Percentiles rank a stretch among this genome's conserved stretches.
phyloP scores from a whole-genome alignment of 2,797 vertebrate genomes.

The Podargus strigoides region DNA sequence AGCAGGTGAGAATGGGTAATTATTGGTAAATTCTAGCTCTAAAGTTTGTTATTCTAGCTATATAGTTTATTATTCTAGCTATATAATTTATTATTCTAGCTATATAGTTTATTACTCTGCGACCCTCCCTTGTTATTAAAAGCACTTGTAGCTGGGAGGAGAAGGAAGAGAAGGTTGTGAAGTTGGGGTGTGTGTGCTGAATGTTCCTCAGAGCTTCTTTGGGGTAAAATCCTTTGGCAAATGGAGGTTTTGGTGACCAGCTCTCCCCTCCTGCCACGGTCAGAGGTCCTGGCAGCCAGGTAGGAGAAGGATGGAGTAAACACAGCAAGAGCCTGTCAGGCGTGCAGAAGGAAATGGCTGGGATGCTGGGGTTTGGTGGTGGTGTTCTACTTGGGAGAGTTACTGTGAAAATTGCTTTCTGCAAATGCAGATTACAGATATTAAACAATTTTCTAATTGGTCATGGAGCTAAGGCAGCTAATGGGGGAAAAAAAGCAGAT shows the following conservation, averaged over 20 bases:
- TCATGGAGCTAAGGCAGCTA: slow-evolving; percentile 86
- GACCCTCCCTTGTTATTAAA: neutral
- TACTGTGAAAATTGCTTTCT: slow-evolving; percentile 86
- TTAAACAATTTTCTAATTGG: slow-evolving; percentile 96
- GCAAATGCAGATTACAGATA: slow-evolving; percentile 88
- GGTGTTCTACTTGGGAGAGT: slow-evolving; percentile 60
- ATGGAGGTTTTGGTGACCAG: neutral
- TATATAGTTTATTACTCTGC: neutral
- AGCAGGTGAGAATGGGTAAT: neutral
- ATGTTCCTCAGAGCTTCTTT: neutral
- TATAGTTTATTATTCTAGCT: neutral
- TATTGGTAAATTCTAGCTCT: neutral
- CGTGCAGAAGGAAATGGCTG: slow-evolving; percentile 7
- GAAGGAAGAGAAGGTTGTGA: neutral
- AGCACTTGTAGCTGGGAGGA: neutral
- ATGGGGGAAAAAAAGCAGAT: slow-evolving; percentile 83
- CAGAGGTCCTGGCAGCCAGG: neutral
- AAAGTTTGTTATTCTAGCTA: neutral
- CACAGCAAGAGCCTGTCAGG: neutral
- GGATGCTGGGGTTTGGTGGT: neutral
- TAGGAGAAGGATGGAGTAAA: neutral
- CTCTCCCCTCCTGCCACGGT: neutral
- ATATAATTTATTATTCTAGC: neutral
- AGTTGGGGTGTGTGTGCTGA: neutral
- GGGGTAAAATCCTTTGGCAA: neutral